Base-by-base conservation (phyloP, 2,888 invertebrate genomes). In the Marronus borbonicus region DNA sequence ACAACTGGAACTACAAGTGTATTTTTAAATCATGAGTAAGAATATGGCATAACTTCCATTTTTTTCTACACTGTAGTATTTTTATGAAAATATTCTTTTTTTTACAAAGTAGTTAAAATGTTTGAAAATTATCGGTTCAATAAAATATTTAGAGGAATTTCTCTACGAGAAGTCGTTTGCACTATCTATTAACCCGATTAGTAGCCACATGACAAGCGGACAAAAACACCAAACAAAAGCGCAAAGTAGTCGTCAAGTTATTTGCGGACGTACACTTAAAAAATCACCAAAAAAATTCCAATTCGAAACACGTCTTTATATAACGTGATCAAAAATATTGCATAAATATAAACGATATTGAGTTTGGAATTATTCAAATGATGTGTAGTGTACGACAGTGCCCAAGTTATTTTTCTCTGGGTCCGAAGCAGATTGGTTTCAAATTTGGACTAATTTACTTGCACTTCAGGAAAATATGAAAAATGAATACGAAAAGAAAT, bases 231-330 rank as follows among this genome's bases (percentile, higher is more conserved):
- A 62, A 31, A 28, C 62, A 62, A 28, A 62, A 24, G 24, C 62
- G 31, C 24, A 28, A 31, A 31, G 10, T 60, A 52, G 7, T 60
- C 31, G 31, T 36, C 5, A 24, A 8, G 17, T 49, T 52, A 55
- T 50, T 44, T 70, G 24, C 17, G 8, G 31, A 44, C 12, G 49
- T 66, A 62, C 60, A 58, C 44, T 44, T 36, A 74, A 75, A 20
- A 36, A 64, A 75, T 20, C 49, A 36, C n/a, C 17, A 31, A 72
- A 20, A n/a, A 62, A 39, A 74, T n/a, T 62, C 62, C 62, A 62
- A 24, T 28, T 62, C 10, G 28, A 62, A 28, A 12, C 14, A 31
- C 28, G 55, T 36, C 5, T 36, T 36, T 36, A 5, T 36, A 5
- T 5, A 36, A 36, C 31, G 5, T 36, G 31, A 36, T 36, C 31